A percentile compares a stretch with the other conserved stretches of the same genome.
Conservation (phyloP, 2,888 invertebrate genomes). For the Sturmia bella region DNA sequence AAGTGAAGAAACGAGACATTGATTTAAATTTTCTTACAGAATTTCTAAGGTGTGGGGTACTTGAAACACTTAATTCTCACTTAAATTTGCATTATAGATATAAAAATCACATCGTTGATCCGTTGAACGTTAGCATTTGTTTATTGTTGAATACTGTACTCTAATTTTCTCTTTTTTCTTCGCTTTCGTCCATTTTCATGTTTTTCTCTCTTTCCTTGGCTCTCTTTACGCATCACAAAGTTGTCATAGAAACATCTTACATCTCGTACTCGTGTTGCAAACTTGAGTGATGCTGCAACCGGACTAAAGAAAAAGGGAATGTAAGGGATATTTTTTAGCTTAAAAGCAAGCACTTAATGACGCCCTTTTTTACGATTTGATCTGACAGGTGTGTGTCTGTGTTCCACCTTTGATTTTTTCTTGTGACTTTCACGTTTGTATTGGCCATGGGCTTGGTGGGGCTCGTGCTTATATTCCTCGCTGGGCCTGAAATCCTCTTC, state of each 20-base stretch:
- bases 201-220: slow-evolving; percentile 8
- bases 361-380: slow-evolving; percentile 21
- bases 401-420: slow-evolving; percentile 30
- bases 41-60: neutral
- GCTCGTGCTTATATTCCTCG: slow-evolving; percentile 70
- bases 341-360: slow-evolving; percentile 35
- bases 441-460: slow-evolving; percentile 18
- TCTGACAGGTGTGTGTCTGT: slow-evolving; percentile 21
- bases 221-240: slow-evolving; percentile 36
- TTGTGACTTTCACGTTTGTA: slow-evolving; percentile 7
- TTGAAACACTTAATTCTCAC: neutral
- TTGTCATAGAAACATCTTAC: slow-evolving; percentile 15
- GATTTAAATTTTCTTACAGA: neutral
- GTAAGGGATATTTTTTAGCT: neutral
- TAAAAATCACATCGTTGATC: slow-evolving; percentile 44
- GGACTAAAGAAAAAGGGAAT: slow-evolving; percentile 42
- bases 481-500: slow-evolving; percentile 70
- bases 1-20: no score
- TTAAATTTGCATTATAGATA: slow-evolving; percentile 12
- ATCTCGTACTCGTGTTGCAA: neutral
- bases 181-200: neutral
- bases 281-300: slow-evolving; percentile 57
- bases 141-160: neutral
- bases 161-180: neutral
- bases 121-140: slow-evolving; percentile 40